Conservation (phyloP, 1,140 invertebrate genomes). For the Drosophila rhopaloa region DNA sequence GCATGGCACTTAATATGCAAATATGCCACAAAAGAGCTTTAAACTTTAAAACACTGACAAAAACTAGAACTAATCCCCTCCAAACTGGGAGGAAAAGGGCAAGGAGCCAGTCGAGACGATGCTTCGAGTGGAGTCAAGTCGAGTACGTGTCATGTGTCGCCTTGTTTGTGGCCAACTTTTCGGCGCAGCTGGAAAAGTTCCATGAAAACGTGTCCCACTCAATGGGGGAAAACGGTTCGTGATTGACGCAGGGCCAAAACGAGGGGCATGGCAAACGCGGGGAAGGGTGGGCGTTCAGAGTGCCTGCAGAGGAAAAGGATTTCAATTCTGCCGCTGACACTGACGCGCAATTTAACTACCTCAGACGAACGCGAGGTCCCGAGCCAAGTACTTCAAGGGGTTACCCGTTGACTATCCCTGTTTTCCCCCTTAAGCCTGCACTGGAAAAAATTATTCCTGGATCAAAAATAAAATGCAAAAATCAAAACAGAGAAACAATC, state of each 20-base stretch:
- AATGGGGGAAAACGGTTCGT: slow-evolving; percentile 54
- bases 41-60: slow-evolving; percentile 77
- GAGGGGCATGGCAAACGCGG: background rate
- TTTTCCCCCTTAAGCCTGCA: slow-evolving; percentile 1
- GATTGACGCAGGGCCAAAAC: slow-evolving; percentile 62
- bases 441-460: background rate
- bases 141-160: slow-evolving; percentile 79
- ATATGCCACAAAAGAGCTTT: slow-evolving; percentile 79
- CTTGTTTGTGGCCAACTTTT: slow-evolving; percentile 76
- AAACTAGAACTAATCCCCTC: slow-evolving; percentile 55
- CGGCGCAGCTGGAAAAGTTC: slow-evolving; percentile 69
- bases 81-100: background rate
- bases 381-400: slow-evolving; percentile 19
- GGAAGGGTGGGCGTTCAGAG: slow-evolving; percentile 10
- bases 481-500: too few relatives aligned
- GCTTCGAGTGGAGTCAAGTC: slow-evolving; percentile 43
- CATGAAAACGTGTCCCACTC: slow-evolving; percentile 72
- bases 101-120: background rate
- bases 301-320: slow-evolving; percentile 59
- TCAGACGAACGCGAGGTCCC: slow-evolving; percentile 37
- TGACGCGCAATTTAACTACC: slow-evolving; percentile 68
- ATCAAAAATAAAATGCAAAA: background rate
- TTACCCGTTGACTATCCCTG: slow-evolving; percentile 21
- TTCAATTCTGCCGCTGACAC: slow-evolving; percentile 70
- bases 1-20: slow-evolving; percentile 81